phyloP scores from a whole-genome alignment of 2,888 invertebrate genomes.

The Papilio protenor region DNA sequence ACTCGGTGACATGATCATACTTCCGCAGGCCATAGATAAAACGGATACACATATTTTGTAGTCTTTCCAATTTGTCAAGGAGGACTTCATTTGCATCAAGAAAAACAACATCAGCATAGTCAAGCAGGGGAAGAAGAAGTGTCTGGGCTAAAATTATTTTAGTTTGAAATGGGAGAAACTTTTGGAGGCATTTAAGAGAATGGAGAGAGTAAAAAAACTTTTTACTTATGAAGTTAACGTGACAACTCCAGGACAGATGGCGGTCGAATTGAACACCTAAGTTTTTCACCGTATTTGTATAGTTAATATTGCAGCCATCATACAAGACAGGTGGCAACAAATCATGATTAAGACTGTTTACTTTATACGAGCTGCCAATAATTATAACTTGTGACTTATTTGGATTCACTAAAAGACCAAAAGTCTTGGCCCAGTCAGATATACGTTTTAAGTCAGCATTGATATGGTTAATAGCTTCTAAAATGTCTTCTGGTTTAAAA shows the following conservation, averaged over 20 bases:
- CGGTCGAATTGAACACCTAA: constrained; percentile 1
- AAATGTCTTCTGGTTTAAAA: too few relatives aligned
- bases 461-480: too few relatives aligned
- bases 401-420: too few relatives aligned
- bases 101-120: constrained; percentile 25
- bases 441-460: too few relatives aligned
- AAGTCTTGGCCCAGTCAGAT: too few relatives aligned
- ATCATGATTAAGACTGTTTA: not conserved
- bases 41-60: constrained; percentile 12
- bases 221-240: too few relatives aligned
- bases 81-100: not conserved
- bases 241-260: not conserved
- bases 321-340: not conserved
- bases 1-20: constrained; percentile 1
- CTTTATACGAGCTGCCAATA: too few relatives aligned
- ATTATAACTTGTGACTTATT: too few relatives aligned
- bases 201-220: too few relatives aligned
- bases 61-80: constrained; percentile 7
- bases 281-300: constrained; percentile 5
- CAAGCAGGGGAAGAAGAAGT: constrained; percentile 24
- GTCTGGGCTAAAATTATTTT: constrained; percentile 30
- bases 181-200: constrained; percentile 23
- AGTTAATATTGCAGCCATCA: not conserved
- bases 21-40: constrained; percentile 16
- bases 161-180: constrained; percentile 17